A percentile compares a stretch with the other conserved stretches of the same genome.
Conservation (phyloP, 2,888 invertebrate genomes). For the Apotomis betuletana region DNA sequence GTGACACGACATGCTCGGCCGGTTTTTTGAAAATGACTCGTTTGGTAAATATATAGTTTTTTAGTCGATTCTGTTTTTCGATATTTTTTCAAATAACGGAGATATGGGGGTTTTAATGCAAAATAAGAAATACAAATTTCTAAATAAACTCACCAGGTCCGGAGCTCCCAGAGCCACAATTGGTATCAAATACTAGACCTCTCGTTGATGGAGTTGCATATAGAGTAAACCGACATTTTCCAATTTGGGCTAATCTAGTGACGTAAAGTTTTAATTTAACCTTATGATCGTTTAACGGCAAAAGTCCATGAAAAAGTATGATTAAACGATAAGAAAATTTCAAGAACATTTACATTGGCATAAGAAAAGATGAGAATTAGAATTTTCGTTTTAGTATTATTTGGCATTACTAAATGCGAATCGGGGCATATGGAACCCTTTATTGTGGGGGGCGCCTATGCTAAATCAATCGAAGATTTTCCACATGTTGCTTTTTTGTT, state of each 20-base stretch:
- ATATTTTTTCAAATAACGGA: no score
- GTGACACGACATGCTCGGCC: no score
- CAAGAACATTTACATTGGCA: background rate
- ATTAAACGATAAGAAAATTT: background rate
- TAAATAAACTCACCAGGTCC: no score
- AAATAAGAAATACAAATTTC: no score
- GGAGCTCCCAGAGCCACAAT: no score
- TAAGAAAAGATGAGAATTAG: background rate
- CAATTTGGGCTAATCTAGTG: background rate
- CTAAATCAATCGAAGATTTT: background rate
- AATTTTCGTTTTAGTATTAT: background rate
- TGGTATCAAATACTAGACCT: no score
- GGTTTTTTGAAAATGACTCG: no score
- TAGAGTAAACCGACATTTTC: no score
- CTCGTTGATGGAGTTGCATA: background rate
- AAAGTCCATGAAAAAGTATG: background rate
- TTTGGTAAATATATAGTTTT: no score
- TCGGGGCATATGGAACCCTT: background rate
- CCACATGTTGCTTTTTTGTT: constrained; percentile 9
- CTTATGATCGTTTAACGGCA: background rate
- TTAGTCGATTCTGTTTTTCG: no score
- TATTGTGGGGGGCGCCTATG: constrained; percentile 5
- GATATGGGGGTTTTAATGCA: no score
- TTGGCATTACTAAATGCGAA: background rate
- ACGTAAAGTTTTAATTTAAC: constrained; percentile 8